Evolutionary conservation across 2,888 invertebrate genomes (phyloP), one percentile per base, ranked within the genome.

Genomic region (Apamea sordens): DNA sequence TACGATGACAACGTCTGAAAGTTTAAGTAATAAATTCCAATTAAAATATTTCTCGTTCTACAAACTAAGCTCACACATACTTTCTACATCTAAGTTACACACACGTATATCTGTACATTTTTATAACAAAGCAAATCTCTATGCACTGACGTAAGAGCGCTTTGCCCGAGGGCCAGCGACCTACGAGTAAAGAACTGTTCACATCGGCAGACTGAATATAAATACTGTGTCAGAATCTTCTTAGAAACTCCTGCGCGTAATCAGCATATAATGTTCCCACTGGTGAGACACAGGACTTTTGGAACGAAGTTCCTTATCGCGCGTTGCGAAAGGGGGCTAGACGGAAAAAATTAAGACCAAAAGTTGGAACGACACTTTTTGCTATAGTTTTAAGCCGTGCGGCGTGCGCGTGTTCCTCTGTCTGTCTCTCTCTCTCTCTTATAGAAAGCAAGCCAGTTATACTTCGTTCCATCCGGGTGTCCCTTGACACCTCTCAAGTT

Each of bases 111-210:
- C 24, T 71, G 86, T 88, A 85, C 74, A 91, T 88, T 92, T 90
- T 89, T 90, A 87, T 89, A 87, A 85, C 82, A 87, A 87, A 85
- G 85, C 77, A 83, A 82, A 89, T 85, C 85, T 82, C 76, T 86
- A 82, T 85, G 80, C 85, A 82, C 83, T 89, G 89, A 87, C 86
- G 80, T 77, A 79, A 87, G 79, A 86, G 89, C 83, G 89, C 90
- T 90, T 89, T 82, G 90, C 87, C 87, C 75, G 80, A 88, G 87
- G 93, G 90, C 88, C 92, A 87, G 78, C 83, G 92, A 93, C 91
- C 93, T 86, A n/a, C 5, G 72, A 28, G 0, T 79, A 59, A 83
- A 59, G 84, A 21, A 7, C 32, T 50, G 41, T 80, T 32, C 47
- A 80, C 69, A 80, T 44, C 53, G 13, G 64, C 8, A 15, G 69